phyloP scores from a whole-genome alignment of 2,797 vertebrate genomes.

The Nyctalus aviator region DNA sequence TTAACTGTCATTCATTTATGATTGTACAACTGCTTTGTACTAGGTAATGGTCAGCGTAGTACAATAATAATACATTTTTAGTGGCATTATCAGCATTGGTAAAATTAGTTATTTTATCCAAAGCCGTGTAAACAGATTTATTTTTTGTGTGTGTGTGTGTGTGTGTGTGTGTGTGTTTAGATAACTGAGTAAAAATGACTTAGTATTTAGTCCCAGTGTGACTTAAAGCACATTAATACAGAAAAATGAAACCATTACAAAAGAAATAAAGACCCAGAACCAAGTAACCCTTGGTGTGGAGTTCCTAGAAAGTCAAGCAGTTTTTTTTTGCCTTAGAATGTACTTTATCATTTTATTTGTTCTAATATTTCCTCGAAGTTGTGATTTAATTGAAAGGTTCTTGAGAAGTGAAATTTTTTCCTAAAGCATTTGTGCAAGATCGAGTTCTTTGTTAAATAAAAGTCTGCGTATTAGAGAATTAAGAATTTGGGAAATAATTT shows the following conservation, averaged over 20 bases:
- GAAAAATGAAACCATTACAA: constrained; percentile 56
- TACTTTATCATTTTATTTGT: constrained; percentile 61
- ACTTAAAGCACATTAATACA: neutral
- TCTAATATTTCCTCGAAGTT: constrained; percentile 47
- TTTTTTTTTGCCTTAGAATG: constrained; percentile 52
- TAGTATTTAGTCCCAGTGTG: constrained; percentile 54
- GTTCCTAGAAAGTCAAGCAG: constrained; percentile 9
- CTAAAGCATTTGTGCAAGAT: neutral
- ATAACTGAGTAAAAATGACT: constrained; percentile 63
- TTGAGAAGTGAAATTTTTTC: constrained; percentile 33
- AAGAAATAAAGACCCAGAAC: constrained; percentile 18
- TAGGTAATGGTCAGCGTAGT: constrained; percentile 32
- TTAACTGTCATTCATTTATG: constrained; percentile 50
- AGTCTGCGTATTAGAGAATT: constrained; percentile 47
- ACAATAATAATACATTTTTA: constrained; percentile 63
- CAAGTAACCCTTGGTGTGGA: constrained; percentile 9
- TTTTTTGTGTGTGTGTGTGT: neutral
- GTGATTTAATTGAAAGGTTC: constrained; percentile 35
- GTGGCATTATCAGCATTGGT: constrained; percentile 48
- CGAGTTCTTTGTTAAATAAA: constrained; percentile 14
- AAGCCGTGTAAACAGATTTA: constrained; percentile 20
- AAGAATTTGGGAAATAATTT: constrained; percentile 58
- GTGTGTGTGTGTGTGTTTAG: neutral
- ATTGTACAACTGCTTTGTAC: constrained; percentile 14
- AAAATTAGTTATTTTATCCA: constrained; percentile 59